Evolutionary conservation across 2,888 invertebrate species (phyloP).

Genomic region (Emesis castigata): DNA sequence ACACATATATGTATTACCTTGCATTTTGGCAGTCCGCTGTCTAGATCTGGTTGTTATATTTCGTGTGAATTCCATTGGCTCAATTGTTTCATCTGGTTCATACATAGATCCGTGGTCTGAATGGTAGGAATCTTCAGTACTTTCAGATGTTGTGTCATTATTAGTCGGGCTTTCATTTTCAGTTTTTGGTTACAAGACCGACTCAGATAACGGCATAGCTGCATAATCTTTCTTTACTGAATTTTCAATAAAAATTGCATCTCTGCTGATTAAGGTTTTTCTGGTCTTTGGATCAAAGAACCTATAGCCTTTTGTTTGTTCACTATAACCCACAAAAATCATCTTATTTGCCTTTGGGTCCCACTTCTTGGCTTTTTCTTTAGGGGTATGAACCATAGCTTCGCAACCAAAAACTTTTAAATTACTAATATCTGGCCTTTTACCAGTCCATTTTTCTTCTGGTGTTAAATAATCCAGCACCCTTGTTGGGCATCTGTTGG

Average conservation of each 20-base stretch:
- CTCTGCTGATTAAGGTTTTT: not conserved
- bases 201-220: too few relatives aligned
- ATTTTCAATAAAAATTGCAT: not conserved
- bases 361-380: constrained; percentile 32
- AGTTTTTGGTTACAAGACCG: too few relatives aligned
- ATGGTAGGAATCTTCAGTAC: too few relatives aligned
- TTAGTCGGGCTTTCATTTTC: too few relatives aligned
- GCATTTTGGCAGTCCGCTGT: constrained; percentile 4
- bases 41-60: constrained; percentile 14
- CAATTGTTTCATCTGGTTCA: not conserved
- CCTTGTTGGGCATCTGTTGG: constrained; percentile 20
- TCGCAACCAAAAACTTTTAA: constrained; percentile 47
- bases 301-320: not conserved
- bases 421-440: constrained; percentile 47
- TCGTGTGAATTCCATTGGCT: not conserved
- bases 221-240: too few relatives aligned
- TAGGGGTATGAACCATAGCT: constrained; percentile 31
- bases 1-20: constrained; percentile 5
- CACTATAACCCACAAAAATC: not conserved
- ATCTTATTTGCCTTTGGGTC: not conserved
- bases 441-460: constrained; percentile 37
- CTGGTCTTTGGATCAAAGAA: not conserved
- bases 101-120: not conserved
- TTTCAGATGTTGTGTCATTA: too few relatives aligned
- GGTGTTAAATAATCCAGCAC: constrained; percentile 23